Evolutionary conservation across 2,888 invertebrate species (phyloP), one percentile per base, ranked within the genome.

Genomic region (Dorcus parallelipipedus): DNA sequence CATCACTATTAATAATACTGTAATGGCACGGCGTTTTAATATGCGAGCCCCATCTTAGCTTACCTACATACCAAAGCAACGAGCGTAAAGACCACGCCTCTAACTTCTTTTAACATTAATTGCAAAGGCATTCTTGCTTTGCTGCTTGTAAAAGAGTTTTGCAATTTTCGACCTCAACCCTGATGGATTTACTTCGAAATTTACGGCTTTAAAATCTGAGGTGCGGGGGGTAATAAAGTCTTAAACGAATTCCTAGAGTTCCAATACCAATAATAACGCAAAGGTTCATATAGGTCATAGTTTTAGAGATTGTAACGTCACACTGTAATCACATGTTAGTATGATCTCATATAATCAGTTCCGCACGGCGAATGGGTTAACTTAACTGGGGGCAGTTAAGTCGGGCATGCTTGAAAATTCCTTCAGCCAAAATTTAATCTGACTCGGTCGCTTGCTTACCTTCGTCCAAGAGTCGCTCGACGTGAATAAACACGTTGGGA

Each of bases 401-500:
- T 20, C 45, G 49, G 14, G 49, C 49, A 14, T 9, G 49, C 8
- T 23, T 17, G 17, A 42, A 14, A 23, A 17, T 9, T 17, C 45
- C 9, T 4, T 9, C 14, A n/a, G 2, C 14, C n/a, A 45, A 45
- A 45, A 45, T 17, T 45, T 41, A 14, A 6, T 41, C 9, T n/a
- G 14, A 41, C n/a, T 41, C 7, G 41, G n/a, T n/a, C 10, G 23
- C 38, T 9, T 14, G 53, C 83, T 84, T 88, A 99, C 98, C 98
- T 91, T 99, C 98, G 81, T 99, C 99, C 79, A 99, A 86, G 76
- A 99, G 90, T 81, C 98, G 89, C 83, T 99, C 98, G 81, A 97
- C 90, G 85, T 99, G 98, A 84, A 95, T 90, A 86, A 99, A 99
- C 81, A 98, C 95, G 87, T 97, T 97, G 73, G 98, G 98, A 85